Evolutionary conservation across 2,888 invertebrate genomes (phyloP).

Genomic region (Drosophila stalkeri): DNA sequence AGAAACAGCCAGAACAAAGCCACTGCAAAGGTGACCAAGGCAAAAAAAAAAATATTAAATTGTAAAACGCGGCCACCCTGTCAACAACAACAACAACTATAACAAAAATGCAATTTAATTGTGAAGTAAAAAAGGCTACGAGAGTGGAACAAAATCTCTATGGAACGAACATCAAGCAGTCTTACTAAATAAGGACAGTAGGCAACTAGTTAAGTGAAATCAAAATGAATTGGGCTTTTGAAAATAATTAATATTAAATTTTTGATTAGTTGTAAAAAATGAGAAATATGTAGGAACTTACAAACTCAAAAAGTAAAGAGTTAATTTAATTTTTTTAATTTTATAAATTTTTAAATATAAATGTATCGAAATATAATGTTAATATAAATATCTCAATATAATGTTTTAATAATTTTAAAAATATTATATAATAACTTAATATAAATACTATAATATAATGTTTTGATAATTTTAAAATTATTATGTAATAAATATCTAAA

Average conservation of each 20-base stretch:
- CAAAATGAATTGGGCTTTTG: background rate
- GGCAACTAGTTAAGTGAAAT: background rate
- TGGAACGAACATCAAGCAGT: background rate
- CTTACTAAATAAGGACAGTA: constrained; percentile 47
- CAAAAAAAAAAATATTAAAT: constrained; percentile 58
- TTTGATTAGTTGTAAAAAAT: background rate
- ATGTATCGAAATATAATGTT: too few species aligned
- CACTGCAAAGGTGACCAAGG: constrained; percentile 45
- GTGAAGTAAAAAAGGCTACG: constrained; percentile 45
- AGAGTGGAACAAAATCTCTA: constrained; percentile 10
- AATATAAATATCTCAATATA: too few species aligned
- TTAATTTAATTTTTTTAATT: background rate
- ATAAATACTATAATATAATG: too few species aligned
- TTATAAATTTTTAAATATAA: too few species aligned
- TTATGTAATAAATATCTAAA: too few species aligned
- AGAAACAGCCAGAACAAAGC: constrained; percentile 41
- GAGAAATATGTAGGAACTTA: background rate
- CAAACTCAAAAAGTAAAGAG: background rate
- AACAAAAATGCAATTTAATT: constrained; percentile 73
- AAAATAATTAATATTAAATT: background rate
- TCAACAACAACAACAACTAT: constrained; percentile 23
- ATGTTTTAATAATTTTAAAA: too few species aligned
- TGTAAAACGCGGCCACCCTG: constrained; percentile 52
- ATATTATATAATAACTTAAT: too few species aligned
- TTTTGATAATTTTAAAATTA: too few species aligned